A percentile compares a stretch with the other conserved stretches of the same genome.
Evolutionary conservation across 1,140 invertebrate species (phyloP).

Genomic region (Heliconius himera): DNA sequence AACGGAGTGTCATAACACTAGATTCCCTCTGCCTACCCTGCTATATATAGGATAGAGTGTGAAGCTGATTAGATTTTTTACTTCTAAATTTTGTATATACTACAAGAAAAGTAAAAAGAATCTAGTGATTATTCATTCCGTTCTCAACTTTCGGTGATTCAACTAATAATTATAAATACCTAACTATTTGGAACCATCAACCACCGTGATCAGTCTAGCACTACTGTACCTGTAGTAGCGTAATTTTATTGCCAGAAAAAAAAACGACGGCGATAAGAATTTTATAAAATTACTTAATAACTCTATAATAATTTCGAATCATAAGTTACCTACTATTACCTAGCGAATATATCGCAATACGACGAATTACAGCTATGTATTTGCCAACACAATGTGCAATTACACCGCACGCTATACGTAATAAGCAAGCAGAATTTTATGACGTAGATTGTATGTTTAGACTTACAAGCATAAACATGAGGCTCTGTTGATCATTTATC

Average conservation of each 20-base stretch:
- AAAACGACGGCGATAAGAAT: background rate
- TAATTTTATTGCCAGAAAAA: background rate
- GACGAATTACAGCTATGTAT: background rate
- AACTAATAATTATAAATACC: too few relatives aligned
- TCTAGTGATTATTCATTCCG: too few relatives aligned
- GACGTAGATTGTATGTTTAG: background rate
- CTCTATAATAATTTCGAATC: background rate
- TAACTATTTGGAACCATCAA: too few relatives aligned
- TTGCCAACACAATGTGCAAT: constrained; percentile 5
- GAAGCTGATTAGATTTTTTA: too few relatives aligned
- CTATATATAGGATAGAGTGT: too few relatives aligned
- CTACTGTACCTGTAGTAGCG: background rate
- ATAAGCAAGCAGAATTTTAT: background rate
- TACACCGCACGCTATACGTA: background rate
- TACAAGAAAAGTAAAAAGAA: too few relatives aligned
- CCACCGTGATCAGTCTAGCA: background rate
- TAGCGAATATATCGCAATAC: background rate
- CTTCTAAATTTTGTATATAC: too few relatives aligned
- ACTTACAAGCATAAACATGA: background rate
- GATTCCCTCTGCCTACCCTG: too few relatives aligned
- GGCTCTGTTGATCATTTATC: background rate
- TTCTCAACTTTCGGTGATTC: too few relatives aligned
- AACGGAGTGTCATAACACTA: too few relatives aligned
- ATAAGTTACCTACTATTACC: background rate
- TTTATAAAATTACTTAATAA: background rate